These are phyloP conservation scores for Grus americana DNA, from an alignment of 2,113 vertebrate genomes.

Conservation along the genomic window DNA sequence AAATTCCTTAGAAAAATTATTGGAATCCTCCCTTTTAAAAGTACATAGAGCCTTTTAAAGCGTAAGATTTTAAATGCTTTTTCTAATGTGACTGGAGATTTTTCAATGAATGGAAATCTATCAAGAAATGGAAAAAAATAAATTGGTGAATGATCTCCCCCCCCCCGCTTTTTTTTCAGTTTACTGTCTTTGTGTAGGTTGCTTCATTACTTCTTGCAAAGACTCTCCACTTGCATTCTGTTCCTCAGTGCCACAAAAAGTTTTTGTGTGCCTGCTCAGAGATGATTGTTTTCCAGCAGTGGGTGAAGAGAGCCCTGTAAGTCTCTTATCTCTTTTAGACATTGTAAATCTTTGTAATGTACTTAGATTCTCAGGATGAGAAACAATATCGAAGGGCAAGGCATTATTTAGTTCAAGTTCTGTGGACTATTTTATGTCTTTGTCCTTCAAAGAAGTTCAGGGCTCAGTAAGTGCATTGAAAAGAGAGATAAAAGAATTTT, in stretches of 20 bases:
- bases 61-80: neutral
- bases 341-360: constrained; percentile 21
- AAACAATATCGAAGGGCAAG: neutral
- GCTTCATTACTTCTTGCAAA: neutral
- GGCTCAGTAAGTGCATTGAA: neutral
- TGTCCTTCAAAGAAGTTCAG: constrained; percentile 32
- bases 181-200: neutral
- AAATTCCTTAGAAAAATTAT: neutral
- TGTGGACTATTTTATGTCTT: neutral
- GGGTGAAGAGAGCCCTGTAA: neutral
- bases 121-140: neutral
- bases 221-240: neutral
- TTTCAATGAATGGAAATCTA: neutral
- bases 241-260: neutral
- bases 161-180: neutral
- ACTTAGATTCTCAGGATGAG: neutral
- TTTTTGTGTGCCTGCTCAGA: neutral
- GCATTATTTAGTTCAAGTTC: constrained; percentile 27
- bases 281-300: neutral
- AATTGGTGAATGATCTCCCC: neutral
- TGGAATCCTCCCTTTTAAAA: neutral
- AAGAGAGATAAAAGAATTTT: constrained; percentile 45
- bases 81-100: neutral
- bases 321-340: neutral
- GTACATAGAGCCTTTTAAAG: neutral